These are phyloP conservation scores for Eristalinus sepulchralis DNA, from an alignment of 2,888 invertebrate species.

Conservation along the genomic window DNA sequence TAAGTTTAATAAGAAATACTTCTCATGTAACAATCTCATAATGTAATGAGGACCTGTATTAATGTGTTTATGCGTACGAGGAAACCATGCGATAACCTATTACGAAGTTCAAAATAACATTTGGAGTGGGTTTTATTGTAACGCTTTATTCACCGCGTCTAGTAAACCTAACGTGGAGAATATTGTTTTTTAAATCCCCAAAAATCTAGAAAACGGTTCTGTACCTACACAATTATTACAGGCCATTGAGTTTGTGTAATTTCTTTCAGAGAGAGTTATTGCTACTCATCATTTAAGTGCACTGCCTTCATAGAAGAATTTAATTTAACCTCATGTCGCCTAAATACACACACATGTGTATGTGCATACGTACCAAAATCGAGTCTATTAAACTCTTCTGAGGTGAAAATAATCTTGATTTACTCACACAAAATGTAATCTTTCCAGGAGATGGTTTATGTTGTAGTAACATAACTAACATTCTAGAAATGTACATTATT, in stretches of 20 bases:
- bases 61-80: too few species aligned
- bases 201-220: slow-evolving; percentile 42
- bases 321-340: slow-evolving; percentile 56
- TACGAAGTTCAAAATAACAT: not conserved
- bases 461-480: not conserved
- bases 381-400: slow-evolving; percentile 51
- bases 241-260: slow-evolving; percentile 60
- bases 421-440: slow-evolving; percentile 38
- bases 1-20: too few species aligned
- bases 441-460: not conserved
- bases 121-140: slow-evolving; percentile 32
- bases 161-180: slow-evolving; percentile 30
- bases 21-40: too few species aligned
- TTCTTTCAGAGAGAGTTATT: slow-evolving; percentile 51
- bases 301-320: slow-evolving; percentile 52
- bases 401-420: slow-evolving; percentile 66
- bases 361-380: not conserved
- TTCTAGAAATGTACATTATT: slow-evolving; percentile 8
- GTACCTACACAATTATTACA: slow-evolving; percentile 48
- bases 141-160: slow-evolving; percentile 37
- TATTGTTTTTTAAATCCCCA: slow-evolving; percentile 29
- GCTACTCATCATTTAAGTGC: slow-evolving; percentile 64
- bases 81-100: too few species aligned
- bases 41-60: too few species aligned
- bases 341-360: slow-evolving; percentile 28